Conservation (phyloP, 2,113 vertebrate species). For the Phodopus roborovskii region DNA sequence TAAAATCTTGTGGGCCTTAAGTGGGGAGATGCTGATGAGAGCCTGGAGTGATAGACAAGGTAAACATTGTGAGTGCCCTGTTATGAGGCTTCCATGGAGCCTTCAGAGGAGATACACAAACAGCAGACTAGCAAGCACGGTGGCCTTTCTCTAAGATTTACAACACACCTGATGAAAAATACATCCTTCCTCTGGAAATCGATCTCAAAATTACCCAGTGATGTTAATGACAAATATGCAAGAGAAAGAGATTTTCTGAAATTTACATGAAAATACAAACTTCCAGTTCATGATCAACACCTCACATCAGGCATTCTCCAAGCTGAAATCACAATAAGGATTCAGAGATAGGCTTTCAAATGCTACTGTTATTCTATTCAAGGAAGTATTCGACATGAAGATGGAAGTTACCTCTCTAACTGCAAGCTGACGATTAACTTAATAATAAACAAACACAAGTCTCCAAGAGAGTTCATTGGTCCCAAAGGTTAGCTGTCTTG, state of each 20-base stretch:
- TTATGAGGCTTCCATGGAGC: background rate
- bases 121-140: background rate
- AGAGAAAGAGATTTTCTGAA: constrained; percentile 57
- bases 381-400: constrained; percentile 77
- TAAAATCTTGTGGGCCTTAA: constrained; percentile 38
- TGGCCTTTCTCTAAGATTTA: constrained; percentile 32
- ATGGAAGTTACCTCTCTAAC: constrained; percentile 74
- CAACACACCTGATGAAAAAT: constrained; percentile 59
- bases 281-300: constrained; percentile 72
- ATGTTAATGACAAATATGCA: constrained; percentile 64
- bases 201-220: constrained; percentile 70
- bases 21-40: constrained; percentile 46
- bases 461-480: constrained; percentile 17
- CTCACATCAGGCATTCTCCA: constrained; percentile 80
- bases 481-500: background rate
- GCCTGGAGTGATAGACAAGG: constrained; percentile 9
- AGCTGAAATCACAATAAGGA: constrained; percentile 74
- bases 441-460: constrained; percentile 35
- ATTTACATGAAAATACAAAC: constrained; percentile 81
- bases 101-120: too few relatives aligned
- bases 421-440: constrained; percentile 78
- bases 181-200: constrained; percentile 15
- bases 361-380: constrained; percentile 77
- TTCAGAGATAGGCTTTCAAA: constrained; percentile 76
- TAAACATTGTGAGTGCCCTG: background rate